A percentile compares a stretch with the other conserved stretches of the same genome.
phyloP scores from a whole-genome alignment of 2,113 vertebrate genomes.

The Ascaphus truei region DNA sequence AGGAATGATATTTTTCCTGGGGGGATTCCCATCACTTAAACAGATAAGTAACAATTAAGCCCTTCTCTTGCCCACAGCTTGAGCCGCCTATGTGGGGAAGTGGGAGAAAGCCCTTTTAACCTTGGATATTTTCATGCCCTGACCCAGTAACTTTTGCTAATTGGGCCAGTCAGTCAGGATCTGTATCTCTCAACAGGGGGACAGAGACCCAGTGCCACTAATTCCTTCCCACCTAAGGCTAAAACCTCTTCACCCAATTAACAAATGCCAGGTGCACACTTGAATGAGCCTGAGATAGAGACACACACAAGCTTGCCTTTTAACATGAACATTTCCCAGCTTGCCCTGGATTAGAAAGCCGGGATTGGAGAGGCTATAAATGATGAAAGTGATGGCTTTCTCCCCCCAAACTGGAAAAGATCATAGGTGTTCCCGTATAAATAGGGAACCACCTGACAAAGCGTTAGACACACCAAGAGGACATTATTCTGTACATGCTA shows the following conservation, averaged over 20 bases:
- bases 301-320: slow-evolving; percentile 37
- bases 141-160: slow-evolving; percentile 50
- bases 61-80: neutral
- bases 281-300: slow-evolving; percentile 55
- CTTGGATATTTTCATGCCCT: slow-evolving; percentile 36
- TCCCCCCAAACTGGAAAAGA: slow-evolving; percentile 29
- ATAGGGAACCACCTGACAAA: slow-evolving; percentile 6
- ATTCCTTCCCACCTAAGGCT: slow-evolving; percentile 59
- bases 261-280: slow-evolving; percentile 62
- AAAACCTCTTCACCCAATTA: slow-evolving; percentile 64
- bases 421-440: slow-evolving; percentile 16
- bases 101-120: neutral
- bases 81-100: neutral
- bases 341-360: slow-evolving; percentile 48
- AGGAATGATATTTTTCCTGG: neutral
- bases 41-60: neutral
- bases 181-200: slow-evolving; percentile 45
- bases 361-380: slow-evolving; percentile 42
- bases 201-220: slow-evolving; percentile 56
- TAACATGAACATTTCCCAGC: slow-evolving; percentile 39
- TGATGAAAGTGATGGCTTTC: slow-evolving; percentile 11
- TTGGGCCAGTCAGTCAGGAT: slow-evolving; percentile 47
- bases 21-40: neutral
- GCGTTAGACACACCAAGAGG: neutral
- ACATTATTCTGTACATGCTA: neutral